Base-by-base conservation (phyloP, 1,140 invertebrate species). In the Choristoneura fumiferana region DNA sequence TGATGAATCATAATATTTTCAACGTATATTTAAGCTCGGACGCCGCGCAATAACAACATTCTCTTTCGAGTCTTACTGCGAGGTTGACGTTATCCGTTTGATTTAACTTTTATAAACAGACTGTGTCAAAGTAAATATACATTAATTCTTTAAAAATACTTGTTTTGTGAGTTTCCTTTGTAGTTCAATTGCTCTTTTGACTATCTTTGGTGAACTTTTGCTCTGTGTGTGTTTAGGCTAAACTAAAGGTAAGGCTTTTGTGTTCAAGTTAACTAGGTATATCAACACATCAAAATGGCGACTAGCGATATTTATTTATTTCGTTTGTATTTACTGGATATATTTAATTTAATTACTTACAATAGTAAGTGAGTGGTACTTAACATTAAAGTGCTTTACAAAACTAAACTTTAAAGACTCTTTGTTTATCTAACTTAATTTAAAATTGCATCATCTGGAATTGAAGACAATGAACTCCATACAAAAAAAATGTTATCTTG, bases 1-100 rank as follows among this genome's bases (percentile, higher is more conserved):
- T 45, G 65, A 57, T 71, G 67, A 70, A 62, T 70, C 67, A 70
- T 62, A 63, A 63, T 59, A 57, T 63, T 67, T 59, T 13, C 57
- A 45, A 13, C 9, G 52, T 34, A 22, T 66, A 64, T 60, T 55
- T 60, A 67, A 54, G 60, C 38, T 34, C 33, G 36, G 45, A 53
- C 37, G 52, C 12, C 53, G 38, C 39, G 13, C 29, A 34, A 35
- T 22, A 54, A 43, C 54, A 58, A 52, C 63, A 63, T 61, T 57
- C 55, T 10, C 10, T 57, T 10, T 57, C 22, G 43, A 8, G 43
- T 6, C 43, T 13, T 33, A 9, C 6, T 49, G 43, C n/a, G 22
- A 13, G 18, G 12, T 18, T 49, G 10, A 49, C 43, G 43, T 13
- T 49, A 6, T 17, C 22, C 12, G 43, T 49, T 12, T 12, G 9